Evolutionary conservation across 1,140 invertebrate species (phyloP), one percentile per base, ranked within the genome.

Genomic region (Drosophila serrata): DNA sequence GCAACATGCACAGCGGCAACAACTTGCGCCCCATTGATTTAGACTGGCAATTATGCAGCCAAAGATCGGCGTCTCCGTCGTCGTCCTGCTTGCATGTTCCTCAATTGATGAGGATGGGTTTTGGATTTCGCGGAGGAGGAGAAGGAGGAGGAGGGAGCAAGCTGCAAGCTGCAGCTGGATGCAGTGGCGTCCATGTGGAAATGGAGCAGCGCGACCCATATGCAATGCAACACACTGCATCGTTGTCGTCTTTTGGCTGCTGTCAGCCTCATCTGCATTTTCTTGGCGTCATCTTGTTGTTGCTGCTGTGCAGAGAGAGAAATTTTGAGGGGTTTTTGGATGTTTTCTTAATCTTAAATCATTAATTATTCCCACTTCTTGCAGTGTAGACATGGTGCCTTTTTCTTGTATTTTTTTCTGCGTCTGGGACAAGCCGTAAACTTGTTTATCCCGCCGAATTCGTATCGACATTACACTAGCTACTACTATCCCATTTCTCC

Each of bases 221-320:
- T 88, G 82, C 79, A 70, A 77, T 77, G 49, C 31, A 62, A 62
- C 75, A 70, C 75, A 61, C 42, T 58, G 65, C 62, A 65, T 29
- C 37, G 58, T 53, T 49, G 37, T 48, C 67, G 53, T 72, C 37
- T 37, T 68, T 61, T 49, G 69, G 69, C 49, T 75, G 81, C 82
- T 78, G 81, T 88, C 84, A 84, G 81, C 80, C 77, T 84, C 84
- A 90, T 90, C 84, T 88, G 85, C 80, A 88, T 88, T 88, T 88
- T 88, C 80, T 70, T 88, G 84, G 84, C 82, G 84, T 76, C 75
- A 78, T 78, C 53, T 77, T 70, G 58, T 45, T 58, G 73, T n/a
- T 31, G 48, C 27, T 40, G 48, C 4, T 19, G 40, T 68, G 31
- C 63, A 68, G 37, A 31, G 17, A 19, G 22, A 64, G 11, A 61